Base-by-base conservation (phyloP, 2,797 vertebrate genomes). In the Iguana delicatissima region DNA sequence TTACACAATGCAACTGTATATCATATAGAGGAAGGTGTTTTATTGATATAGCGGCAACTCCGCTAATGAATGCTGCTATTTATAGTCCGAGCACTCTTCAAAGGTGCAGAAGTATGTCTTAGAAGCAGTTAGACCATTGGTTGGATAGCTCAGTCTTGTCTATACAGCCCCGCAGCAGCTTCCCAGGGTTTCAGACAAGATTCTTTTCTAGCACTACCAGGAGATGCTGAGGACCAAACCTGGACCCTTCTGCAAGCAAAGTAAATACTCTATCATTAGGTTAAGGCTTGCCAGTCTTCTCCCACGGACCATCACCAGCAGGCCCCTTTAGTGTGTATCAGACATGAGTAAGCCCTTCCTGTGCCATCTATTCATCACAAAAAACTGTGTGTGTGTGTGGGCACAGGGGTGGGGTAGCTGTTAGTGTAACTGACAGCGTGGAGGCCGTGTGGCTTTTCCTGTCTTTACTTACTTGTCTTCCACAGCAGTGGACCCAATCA, bases 401-500 rank as follows among this genome's bases (percentile, higher is more conserved):
- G 18, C 46, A 24, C 42, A 42, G 42, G 9, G 1, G 32, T 18
- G 6, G 4, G 32, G 1, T 0, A 10, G 1, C n/a, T 22, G 9
- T 29, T 72, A 20, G 26, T 59, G 59, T 59, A 18, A 59, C 18
- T 20, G 35, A 26, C 50, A 29, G 14, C 4, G 16, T 29, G 6
- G 29, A 32, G 7, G 9, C 4, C 3, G 0, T 5, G 0, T 22
- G 57, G 16, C 5, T 76, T 22, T 16, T 9, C 29, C 50, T 26
- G 69, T 69, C 87, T 91, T 24, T 9, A 6, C 73, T 97, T 96
- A 99, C 99, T 98, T 98, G 97, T 99, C 99, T 95, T 99, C 99
- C 22, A 99, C 99, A 32, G 99, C 99, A 7, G 99, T 99, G 14
- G 99, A 98, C 93, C 99, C 99, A 64, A 99, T 98, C 91, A 99